A percentile compares a stretch with the other conserved stretches of the same genome.
phyloP scores from a whole-genome alignment of 2,888 invertebrate species.

The Torymus auratus region DNA sequence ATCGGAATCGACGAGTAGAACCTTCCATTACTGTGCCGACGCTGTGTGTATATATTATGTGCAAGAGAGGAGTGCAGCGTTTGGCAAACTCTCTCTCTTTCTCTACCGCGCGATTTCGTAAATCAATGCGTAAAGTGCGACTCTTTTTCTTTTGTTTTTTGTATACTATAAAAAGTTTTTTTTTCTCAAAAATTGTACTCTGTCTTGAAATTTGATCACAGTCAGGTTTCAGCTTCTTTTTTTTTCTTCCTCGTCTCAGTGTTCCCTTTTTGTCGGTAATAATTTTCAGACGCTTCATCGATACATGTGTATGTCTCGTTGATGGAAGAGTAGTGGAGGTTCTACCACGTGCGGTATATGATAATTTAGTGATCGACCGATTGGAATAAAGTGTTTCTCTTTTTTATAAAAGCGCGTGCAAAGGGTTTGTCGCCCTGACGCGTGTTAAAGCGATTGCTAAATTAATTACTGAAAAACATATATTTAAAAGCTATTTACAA shows the following conservation, averaged over 20 bases:
- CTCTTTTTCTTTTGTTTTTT: not conserved
- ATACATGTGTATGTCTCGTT: not conserved
- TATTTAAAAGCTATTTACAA: slow-evolving; percentile 55
- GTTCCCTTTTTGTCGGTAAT: too few species aligned
- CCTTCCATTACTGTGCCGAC: slow-evolving; percentile 20
- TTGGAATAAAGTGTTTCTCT: slow-evolving; percentile 13
- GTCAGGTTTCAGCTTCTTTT: slow-evolving; percentile 31
- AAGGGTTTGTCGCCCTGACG: slow-evolving; percentile 16
- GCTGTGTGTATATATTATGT: not conserved
- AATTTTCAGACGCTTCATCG: too few species aligned
- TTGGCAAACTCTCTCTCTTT: too few species aligned
- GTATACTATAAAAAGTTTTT: slow-evolving; percentile 30
- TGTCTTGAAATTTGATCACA: slow-evolving; percentile 51
- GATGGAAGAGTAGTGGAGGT: slow-evolving; percentile 37
- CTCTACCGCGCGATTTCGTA: too few species aligned
- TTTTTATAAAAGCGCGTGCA: slow-evolving; percentile 32
- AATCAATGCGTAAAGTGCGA: too few species aligned
- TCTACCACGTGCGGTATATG: slow-evolving; percentile 6
- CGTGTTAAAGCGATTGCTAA: slow-evolving; percentile 32
- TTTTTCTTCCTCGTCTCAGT: too few species aligned
- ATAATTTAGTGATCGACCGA: slow-evolving; percentile 20
- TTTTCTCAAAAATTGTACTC: slow-evolving; percentile 45
- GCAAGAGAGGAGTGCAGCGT: not conserved
- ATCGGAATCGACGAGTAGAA: slow-evolving; percentile 33
- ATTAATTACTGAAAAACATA: slow-evolving; percentile 46